These are phyloP conservation scores for Formica selysi DNA, from an alignment of 1,140 invertebrate species.

Conservation along the genomic window DNA sequence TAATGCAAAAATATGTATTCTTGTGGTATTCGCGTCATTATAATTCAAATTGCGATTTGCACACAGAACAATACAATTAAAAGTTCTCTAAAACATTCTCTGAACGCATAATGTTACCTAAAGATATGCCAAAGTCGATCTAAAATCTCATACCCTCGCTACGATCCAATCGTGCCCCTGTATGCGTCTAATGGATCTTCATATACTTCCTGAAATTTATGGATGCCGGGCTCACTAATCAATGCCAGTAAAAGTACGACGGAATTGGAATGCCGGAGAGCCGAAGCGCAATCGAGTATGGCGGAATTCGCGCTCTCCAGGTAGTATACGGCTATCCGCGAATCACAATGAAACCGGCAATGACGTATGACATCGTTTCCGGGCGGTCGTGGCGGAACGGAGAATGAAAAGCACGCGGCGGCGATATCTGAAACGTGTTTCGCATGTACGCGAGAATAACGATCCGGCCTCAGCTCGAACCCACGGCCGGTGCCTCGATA, in stretches of 20 bases:
- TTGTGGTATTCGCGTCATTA: background rate
- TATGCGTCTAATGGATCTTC: slow-evolving; percentile 16
- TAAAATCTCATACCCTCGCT: slow-evolving; percentile 3
- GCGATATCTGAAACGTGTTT: slow-evolving; percentile 77
- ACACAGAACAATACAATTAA: slow-evolving; percentile 1
- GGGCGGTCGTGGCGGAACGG: slow-evolving; percentile 28
- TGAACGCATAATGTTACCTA: background rate
- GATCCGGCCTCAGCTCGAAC: slow-evolving; percentile 49
- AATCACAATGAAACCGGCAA: slow-evolving; percentile 74
- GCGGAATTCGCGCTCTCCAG: slow-evolving; percentile 63
- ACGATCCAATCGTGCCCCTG: slow-evolving; percentile 22
- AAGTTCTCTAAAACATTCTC: background rate
- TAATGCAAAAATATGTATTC: slow-evolving; percentile 20
- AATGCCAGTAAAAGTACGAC: slow-evolving; percentile 66
- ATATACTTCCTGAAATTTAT: slow-evolving; percentile 63
- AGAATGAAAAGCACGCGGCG: slow-evolving; percentile 75
- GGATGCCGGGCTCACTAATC: slow-evolving; percentile 53
- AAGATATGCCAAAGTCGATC: slow-evolving; percentile 12
- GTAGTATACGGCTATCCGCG: slow-evolving; percentile 59
- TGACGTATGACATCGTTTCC: slow-evolving; percentile 72
- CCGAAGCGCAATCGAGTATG: slow-evolving; percentile 60
- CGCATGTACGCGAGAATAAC: slow-evolving; percentile 73
- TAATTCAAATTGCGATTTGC: background rate
- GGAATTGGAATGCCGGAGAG: slow-evolving; percentile 69
- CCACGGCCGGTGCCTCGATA: slow-evolving; percentile 68